Base-by-base conservation (phyloP, 2,113 vertebrate species). In the Thymallus thymallus region DNA sequence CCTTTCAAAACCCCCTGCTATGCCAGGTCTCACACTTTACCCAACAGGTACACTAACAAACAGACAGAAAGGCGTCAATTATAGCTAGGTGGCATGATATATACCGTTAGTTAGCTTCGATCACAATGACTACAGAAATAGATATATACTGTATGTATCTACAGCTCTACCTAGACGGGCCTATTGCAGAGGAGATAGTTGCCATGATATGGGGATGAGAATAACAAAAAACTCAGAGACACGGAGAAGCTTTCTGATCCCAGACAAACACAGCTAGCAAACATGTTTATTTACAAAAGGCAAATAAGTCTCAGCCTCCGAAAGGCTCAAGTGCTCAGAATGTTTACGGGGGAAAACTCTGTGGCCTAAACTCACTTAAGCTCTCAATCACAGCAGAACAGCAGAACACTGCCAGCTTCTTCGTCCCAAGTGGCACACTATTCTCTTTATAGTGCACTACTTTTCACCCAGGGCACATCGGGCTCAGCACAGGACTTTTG, bases 251-350 rank as follows among this genome's bases (percentile, higher is more conserved):
- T 51, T 24, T 30, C 41, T 30, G 70, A 70, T 71, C 63, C 45
- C n/a, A 63, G 29, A 69, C 61, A 69, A 67, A 77, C 70, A 82
- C 65, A 75, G 63, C 14, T 18, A 18, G 48, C 80, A 75, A 73
- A 76, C 70, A 45, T 56, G 82, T 46, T 89, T 91, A 84, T 90
- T 91, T 89, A 86, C 88, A 80, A 75, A 75, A 87, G 69, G 69
- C 68, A 84, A 81, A 88, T 81, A 80, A 88, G 78, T 9, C 79
- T 76, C 72, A 26, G 24, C 82, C 82, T 82, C 76, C 74, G 80
- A 79, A 26, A 68, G 81, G 85, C 89, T 90, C 81, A 85, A 91
- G 82, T 79, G 85, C 77, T 88, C 76, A 79, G 5, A 4, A 30
- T 88, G 81, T 88, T 87, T 81, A 76, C 77, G 75, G 69, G 81